These are phyloP conservation scores for Neodon shergylaensis DNA, from an alignment of 2,113 vertebrate genomes.

Conservation along the genomic window DNA sequence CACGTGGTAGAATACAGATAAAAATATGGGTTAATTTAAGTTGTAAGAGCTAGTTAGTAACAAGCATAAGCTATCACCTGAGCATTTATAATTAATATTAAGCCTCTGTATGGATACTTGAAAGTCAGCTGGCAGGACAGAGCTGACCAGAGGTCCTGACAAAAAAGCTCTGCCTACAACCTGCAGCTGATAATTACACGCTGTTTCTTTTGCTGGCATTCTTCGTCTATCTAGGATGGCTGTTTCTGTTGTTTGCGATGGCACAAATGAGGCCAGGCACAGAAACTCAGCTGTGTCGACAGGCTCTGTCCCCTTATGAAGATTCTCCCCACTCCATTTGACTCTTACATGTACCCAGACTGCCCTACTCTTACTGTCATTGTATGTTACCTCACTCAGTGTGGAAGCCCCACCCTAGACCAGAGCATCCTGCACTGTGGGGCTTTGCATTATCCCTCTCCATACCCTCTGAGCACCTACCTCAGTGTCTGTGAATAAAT, in stretches of 20 bases:
- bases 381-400: neutral
- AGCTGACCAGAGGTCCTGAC: neutral
- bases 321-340: too few relatives aligned
- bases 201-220: neutral
- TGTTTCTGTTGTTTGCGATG: neutral
- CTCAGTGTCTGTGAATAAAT: neutral
- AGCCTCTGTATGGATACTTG: neutral
- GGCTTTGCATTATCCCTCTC: neutral
- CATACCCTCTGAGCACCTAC: neutral
- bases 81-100: neutral
- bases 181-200: neutral
- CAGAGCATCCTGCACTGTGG: neutral
- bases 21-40: neutral
- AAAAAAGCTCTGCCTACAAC: neutral
- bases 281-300: neutral
- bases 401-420: neutral
- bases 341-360: neutral
- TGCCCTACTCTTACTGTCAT: neutral
- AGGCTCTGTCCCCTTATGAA: neutral
- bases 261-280: neutral
- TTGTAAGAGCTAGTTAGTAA: neutral
- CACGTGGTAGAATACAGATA: neutral
- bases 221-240: neutral
- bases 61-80: neutral
- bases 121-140: neutral